Evolutionary conservation across 35 echinoderm and acorn worm genomes (phyloP).

Genomic region (Heliocidaris tuberculata): DNA sequence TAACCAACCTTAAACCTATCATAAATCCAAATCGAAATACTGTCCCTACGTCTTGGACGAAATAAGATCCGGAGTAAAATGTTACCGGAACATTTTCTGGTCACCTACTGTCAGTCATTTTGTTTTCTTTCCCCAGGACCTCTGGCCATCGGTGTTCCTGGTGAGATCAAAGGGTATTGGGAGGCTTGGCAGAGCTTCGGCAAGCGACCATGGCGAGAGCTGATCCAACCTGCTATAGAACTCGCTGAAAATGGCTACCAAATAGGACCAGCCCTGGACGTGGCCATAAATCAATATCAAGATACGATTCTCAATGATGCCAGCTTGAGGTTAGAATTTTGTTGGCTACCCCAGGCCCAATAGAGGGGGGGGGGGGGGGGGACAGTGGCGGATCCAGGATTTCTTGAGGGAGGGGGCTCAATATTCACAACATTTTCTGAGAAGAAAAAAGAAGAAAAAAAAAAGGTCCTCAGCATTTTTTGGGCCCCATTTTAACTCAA

Average conservation of each 20-base stretch:
- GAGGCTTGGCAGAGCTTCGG: constrained; percentile 59
- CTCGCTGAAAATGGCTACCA: constrained; percentile 66
- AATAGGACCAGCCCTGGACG: constrained; percentile 27
- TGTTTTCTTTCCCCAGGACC: constrained; percentile 43
- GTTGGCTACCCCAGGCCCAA: not conserved
- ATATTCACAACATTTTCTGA: too few relatives aligned
- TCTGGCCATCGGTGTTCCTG: constrained; percentile 78
- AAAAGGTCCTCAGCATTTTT: too few relatives aligned
- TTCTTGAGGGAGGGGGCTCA: too few relatives aligned
- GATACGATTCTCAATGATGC: constrained; percentile 49
- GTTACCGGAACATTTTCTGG: too few relatives aligned
- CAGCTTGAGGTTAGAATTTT: constrained; percentile 63
- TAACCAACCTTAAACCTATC: too few relatives aligned
- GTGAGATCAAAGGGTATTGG: constrained; percentile 72
- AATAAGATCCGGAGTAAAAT: too few relatives aligned
- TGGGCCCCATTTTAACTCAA: too few relatives aligned
- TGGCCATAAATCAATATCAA: constrained; percentile 50
- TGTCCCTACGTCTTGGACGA: too few relatives aligned
- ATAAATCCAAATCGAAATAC: too few relatives aligned
- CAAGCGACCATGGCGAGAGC: constrained; percentile 57
- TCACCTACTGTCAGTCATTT: not conserved
- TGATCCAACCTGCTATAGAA: constrained; percentile 64
- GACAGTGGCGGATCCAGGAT: too few relatives aligned
- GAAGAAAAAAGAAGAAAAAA: too few relatives aligned
- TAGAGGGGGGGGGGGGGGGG: too few relatives aligned